Evolutionary conservation across 2,888 invertebrate genomes (phyloP), one percentile per base, ranked within the genome.

Genomic region (Labia minor): DNA sequence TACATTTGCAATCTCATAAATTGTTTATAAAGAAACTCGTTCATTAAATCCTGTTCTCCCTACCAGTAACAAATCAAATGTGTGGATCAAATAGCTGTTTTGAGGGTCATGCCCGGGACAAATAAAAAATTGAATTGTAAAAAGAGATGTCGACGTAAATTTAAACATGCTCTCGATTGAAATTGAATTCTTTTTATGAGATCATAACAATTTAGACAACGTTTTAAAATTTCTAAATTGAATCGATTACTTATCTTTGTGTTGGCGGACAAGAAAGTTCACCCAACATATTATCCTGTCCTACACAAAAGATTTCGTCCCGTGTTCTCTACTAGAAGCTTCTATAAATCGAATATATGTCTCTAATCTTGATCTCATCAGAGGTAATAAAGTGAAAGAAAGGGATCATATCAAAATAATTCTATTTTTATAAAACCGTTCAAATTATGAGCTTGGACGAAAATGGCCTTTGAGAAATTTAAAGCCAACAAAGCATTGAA

Each of bases 151-250:
- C 49, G 49, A 49, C 49, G 49, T 49, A 49, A 49, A 49, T 49
- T 49, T 49, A 49, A 49, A 49, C 14, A n/a, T 11, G 49, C 49
- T 14, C 16, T 16, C 49, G 16, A 49, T 49, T 49, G 49, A 49
- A 49, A 49, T 49, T 49, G 49, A 49, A 26, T 49, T 49, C 16
- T 49, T 49, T n/a, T 49, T 49, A 49, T 49, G 49, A 26, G 26
- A 49, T 49, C 49, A 49, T 49, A 49, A 49, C 49, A 49, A 49
- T 49, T 49, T 49, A 14, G 49, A 16, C n/a, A 49, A 14, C 8
- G 49, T 49, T 49, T 49, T n/a, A 49, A 49, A 49, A 49, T 49
- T 49, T 49, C 49, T 49, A 49, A 49, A 49, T 49, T 49, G 49
- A 49, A 49, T 49, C 49, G 14, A 49, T 49, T 49, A 49, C 49